Percentiles rank a stretch among this genome's conserved stretches.
These are phyloP conservation scores for Cydia splendana DNA, from an alignment of 1,140 invertebrate species.

Conservation along the genomic window DNA sequence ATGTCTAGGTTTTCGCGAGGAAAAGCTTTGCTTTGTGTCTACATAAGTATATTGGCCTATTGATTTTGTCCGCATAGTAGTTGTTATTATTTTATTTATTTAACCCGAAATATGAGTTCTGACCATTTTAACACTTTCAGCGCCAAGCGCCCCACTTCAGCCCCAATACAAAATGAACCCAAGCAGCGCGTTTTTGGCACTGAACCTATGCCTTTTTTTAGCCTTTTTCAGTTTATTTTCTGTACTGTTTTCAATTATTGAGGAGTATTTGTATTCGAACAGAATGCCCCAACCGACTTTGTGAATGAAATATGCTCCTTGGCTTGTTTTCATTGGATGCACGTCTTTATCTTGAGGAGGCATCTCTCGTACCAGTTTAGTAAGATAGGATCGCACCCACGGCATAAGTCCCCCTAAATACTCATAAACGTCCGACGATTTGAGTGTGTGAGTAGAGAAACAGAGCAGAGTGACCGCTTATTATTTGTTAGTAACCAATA, in stretches of 20 bases:
- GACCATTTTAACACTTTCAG: too few species aligned
- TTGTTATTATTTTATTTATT: too few species aligned
- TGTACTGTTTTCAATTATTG: too few species aligned
- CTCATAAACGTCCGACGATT: slow-evolving; percentile 54
- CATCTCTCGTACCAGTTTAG: slow-evolving; percentile 38
- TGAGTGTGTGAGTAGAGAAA: neutral
- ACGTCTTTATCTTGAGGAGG: neutral
- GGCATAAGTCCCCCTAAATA: slow-evolving; percentile 51
- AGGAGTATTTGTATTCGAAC: too few species aligned
- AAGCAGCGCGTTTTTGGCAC: too few species aligned
- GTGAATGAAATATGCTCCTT: slow-evolving; percentile 23
- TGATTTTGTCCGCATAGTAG: too few species aligned
- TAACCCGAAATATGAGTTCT: too few species aligned
- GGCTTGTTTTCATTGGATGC: neutral
- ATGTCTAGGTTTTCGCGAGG: neutral
- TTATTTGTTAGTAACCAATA: neutral
- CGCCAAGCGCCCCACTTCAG: too few species aligned
- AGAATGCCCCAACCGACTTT: neutral
- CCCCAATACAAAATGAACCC: too few species aligned
- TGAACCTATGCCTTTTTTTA: too few species aligned
- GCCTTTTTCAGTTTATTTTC: too few species aligned
- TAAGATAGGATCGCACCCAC: slow-evolving; percentile 53
- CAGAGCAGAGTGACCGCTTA: neutral
- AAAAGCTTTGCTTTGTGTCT: neutral
- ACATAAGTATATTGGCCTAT: too few species aligned